A percentile compares a stretch with the other conserved stretches of the same genome.
Evolutionary conservation across 2,113 vertebrate genomes (phyloP).

Genomic region (Ctenomys sociabilis): DNA sequence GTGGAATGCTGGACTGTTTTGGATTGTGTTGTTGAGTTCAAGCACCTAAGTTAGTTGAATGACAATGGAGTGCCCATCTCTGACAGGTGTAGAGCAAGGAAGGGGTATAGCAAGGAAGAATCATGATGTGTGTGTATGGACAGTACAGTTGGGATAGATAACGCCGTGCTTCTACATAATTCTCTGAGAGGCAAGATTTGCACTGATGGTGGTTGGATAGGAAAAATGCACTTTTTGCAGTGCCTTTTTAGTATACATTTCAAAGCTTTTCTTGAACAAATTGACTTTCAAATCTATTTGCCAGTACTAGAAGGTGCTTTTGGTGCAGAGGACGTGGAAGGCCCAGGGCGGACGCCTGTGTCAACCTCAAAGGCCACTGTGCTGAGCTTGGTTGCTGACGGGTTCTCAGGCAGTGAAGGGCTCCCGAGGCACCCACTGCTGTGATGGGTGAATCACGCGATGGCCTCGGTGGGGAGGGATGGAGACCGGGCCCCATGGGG

Average conservation of each 20-base stretch:
- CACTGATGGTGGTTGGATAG: no score
- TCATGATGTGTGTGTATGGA: no score
- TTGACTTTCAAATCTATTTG: neutral
- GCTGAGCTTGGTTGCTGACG: neutral
- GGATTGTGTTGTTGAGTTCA: no score
- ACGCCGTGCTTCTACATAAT: no score
- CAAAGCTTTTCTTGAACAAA: neutral
- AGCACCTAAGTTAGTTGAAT: no score
- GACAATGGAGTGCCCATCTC: no score
- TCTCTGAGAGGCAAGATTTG: no score
- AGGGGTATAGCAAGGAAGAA: no score
- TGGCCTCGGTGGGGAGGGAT: neutral
- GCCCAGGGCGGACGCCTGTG: neutral
- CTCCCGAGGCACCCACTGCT: neutral
- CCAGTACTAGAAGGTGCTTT: neutral
- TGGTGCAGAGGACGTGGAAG: neutral
- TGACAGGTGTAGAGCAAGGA: no score
- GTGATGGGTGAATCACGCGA: neutral
- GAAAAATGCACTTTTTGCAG: neutral
- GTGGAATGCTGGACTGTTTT: no score
- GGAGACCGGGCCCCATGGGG: neutral
- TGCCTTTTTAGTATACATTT: neutral
- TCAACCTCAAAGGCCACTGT: neutral
- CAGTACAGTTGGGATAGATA: no score
- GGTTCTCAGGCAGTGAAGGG: neutral